Evolutionary conservation across 2,797 vertebrate species (phyloP).

Genomic region (Sebastes diploproa): DNA sequence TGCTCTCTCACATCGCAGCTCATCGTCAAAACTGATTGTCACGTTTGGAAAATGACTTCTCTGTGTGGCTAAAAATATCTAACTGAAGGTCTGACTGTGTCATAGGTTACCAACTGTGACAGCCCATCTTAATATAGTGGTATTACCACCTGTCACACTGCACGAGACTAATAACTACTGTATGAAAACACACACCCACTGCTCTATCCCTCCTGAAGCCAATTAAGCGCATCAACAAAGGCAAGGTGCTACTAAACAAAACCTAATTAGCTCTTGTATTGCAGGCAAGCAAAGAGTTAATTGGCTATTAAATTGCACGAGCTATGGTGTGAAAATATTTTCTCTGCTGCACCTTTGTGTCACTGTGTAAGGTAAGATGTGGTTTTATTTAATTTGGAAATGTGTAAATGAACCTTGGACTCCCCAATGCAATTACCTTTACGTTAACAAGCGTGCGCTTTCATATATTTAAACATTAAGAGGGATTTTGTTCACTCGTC

Average conservation of each 20-base stretch:
- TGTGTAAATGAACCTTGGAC: conserved; percentile 47
- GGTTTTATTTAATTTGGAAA: conserved; percentile 49
- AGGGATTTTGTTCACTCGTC: conserved; percentile 17
- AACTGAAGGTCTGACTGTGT: background rate
- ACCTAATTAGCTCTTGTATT: conserved; percentile 27
- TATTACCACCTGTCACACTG: background rate
- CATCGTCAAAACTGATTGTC: conserved; percentile 9
- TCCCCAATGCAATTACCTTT: conserved; percentile 45
- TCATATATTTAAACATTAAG: conserved; percentile 15
- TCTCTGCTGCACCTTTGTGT: background rate
- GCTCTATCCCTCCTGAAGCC: background rate
- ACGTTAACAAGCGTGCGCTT: conserved; percentile 32
- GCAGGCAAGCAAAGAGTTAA: conserved; percentile 35
- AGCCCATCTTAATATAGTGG: background rate
- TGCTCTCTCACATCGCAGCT: background rate
- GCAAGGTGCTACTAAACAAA: conserved; percentile 26
- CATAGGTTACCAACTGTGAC: background rate
- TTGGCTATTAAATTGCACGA: conserved; percentile 21
- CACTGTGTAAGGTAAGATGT: conserved; percentile 6
- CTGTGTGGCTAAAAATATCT: background rate
- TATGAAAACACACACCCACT: background rate
- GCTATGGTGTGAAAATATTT: conserved; percentile 34
- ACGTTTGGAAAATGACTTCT: background rate
- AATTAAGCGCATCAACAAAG: conserved; percentile 38
- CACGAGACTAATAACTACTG: background rate